These are phyloP conservation scores for Drosophila phalerata DNA, from an alignment of 2,888 invertebrate species.

Conservation along the genomic window DNA sequence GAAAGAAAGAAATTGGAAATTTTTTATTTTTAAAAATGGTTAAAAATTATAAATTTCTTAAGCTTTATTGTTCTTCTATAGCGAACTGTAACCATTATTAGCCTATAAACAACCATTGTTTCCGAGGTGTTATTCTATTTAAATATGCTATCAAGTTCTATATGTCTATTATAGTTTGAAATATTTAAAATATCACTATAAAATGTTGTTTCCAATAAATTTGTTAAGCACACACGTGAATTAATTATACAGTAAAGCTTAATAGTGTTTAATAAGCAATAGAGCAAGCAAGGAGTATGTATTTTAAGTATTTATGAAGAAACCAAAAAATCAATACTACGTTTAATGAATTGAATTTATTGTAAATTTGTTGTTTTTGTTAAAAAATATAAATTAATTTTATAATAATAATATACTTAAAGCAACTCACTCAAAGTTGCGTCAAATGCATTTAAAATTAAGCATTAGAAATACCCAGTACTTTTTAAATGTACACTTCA, in stretches of 20 bases:
- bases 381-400: slow-evolving; percentile 62
- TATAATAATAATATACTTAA: slow-evolving; percentile 69
- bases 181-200: not conserved
- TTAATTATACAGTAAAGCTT: slow-evolving; percentile 17
- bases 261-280: slow-evolving; percentile 26
- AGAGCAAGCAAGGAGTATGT: slow-evolving; percentile 42
- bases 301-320: slow-evolving; percentile 45
- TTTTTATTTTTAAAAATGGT: not conserved
- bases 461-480: slow-evolving; percentile 28
- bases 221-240: slow-evolving; percentile 35
- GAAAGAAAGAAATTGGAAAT: not conserved
- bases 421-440: slow-evolving; percentile 66
- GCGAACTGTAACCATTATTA: slow-evolving; percentile 64
- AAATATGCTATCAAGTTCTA: slow-evolving; percentile 26
- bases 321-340: slow-evolving; percentile 18
- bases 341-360: slow-evolving; percentile 51
- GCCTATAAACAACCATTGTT: slow-evolving; percentile 62
- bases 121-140: slow-evolving; percentile 28
- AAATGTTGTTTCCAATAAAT: slow-evolving; percentile 19
- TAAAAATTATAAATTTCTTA: slow-evolving; percentile 21
- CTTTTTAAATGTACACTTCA: slow-evolving; percentile 32
- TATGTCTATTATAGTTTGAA: slow-evolving; percentile 6
- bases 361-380: slow-evolving; percentile 39
- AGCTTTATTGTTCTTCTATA: slow-evolving; percentile 38
- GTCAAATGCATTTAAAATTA: slow-evolving; percentile 54